Base-by-base conservation (phyloP, 1,140 invertebrate species). In the Matsumurasca onukii region DNA sequence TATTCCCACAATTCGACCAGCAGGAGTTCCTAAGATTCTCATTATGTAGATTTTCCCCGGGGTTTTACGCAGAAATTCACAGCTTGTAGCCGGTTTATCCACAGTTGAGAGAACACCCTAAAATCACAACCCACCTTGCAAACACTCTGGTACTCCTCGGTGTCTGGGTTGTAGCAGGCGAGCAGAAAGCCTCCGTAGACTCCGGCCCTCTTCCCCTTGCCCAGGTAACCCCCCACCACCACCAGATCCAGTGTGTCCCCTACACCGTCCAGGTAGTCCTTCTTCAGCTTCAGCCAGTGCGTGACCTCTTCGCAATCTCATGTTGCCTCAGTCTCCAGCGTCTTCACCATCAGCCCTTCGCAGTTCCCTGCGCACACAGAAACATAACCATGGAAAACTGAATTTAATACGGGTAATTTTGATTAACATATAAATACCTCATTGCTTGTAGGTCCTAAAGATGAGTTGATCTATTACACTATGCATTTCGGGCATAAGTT, bases 301-400 rank as follows among this genome's bases (percentile, higher is more conserved):
- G 88, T 0, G 97, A 99, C 49, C 98, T 82, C 78, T 98, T 97
- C 0, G 97, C 97, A 75, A 99, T 98, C 84, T 99, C 97, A 81
- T 99, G 93, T 94, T 0, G 98, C 94, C 76, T 98, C 91, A 68
- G 90, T 86, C 74, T 94, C 89, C 34, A 99, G 80, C 0, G 96
- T 96, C 82, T 99, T 99, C 0, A 99, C 93, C 98, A 99, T 99
- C 9, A 99, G 82, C 13, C 98, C 98, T 83, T 99, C 98, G 80
- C 98, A 99, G 77, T 97, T 97, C 31, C 92, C 90, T 90, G 73
- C 24, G 71, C 70, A 75, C 59, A 66, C 31, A 59, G 69, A 67
- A 69, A 70, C 24, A 71, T 34, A 70, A 51, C 34, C 17, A 12
- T 45, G 9, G 17, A 9, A 45, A 45, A 12, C 34, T n/a, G n/a